These are phyloP conservation scores for Martes flavigula DNA, from an alignment of 2,797 vertebrate genomes.

Conservation along the genomic window DNA sequence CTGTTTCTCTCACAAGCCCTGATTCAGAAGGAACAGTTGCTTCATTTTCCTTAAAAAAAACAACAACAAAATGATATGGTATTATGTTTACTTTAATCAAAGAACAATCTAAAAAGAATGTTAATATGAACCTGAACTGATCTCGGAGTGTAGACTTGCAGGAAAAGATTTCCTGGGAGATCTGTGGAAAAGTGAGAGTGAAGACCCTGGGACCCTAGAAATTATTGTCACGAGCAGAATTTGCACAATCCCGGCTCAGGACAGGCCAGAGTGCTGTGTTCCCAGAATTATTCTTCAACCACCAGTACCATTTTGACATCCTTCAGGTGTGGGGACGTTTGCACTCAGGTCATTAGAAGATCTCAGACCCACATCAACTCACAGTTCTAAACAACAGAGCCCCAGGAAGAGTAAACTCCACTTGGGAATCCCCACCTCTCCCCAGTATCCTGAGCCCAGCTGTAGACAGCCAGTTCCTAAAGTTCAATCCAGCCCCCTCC, in stretches of 20 bases:
- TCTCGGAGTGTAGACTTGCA: not conserved
- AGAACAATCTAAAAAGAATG: not conserved
- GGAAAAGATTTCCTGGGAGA: not conserved
- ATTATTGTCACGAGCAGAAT: not conserved
- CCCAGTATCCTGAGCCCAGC: not conserved
- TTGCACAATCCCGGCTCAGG: not conserved
- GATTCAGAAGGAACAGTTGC: not conserved
- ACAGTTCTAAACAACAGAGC: not conserved
- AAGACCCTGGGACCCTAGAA: not conserved
- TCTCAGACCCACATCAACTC: not conserved
- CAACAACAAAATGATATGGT: not conserved
- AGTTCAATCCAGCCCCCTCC: not conserved
- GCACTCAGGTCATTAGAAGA: not conserved
- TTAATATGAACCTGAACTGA: not conserved
- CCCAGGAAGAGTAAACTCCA: not conserved
- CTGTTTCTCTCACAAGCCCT: not conserved
- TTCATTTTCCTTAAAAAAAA: not conserved
- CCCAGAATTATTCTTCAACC: not conserved
- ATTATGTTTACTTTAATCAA: constrained; percentile 16
- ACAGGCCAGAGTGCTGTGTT: not conserved
- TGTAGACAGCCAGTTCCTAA: not conserved
- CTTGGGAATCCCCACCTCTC: not conserved
- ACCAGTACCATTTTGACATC: not conserved
- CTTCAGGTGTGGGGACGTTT: not conserved
- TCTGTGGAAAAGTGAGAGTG: not conserved